A percentile compares a stretch with the other conserved stretches of the same genome.
phyloP scores from a whole-genome alignment of 2,888 invertebrate species.

The Ernsta delagoae region DNA sequence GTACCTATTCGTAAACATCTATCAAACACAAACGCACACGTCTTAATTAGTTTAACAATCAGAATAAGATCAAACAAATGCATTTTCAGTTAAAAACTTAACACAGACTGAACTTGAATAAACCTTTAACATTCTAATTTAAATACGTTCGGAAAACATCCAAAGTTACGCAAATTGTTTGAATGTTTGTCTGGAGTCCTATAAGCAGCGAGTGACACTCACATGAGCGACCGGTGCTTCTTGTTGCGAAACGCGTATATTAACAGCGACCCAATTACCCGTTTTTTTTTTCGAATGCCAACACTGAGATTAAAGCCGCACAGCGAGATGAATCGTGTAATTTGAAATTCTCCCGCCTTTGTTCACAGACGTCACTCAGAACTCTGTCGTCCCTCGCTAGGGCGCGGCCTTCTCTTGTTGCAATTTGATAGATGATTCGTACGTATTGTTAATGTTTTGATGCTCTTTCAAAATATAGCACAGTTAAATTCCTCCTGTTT shows the following conservation, averaged over 20 bases:
- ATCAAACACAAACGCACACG: too few species aligned
- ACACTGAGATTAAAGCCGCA: slow-evolving; percentile 66
- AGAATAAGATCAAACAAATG: too few species aligned
- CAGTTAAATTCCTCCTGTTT: neutral
- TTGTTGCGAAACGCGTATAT: slow-evolving; percentile 22
- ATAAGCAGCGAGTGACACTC: too few species aligned
- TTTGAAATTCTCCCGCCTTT: slow-evolving; percentile 71
- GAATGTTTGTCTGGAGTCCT: too few species aligned
- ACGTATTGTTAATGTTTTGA: neutral
- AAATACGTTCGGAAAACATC: too few species aligned
- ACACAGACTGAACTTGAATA: too few species aligned
- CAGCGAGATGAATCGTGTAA: slow-evolving; percentile 71
- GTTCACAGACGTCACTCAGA: slow-evolving; percentile 61
- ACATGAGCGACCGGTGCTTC: neutral
- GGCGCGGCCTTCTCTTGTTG: neutral
- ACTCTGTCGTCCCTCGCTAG: neutral
- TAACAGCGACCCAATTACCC: slow-evolving; percentile 67
- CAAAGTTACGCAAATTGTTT: neutral
- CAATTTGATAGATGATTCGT: slow-evolving; percentile 4
- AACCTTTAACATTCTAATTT: too few species aligned
- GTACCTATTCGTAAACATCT: too few species aligned
- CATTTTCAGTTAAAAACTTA: too few species aligned
- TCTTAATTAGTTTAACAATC: too few species aligned
- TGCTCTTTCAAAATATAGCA: neutral
- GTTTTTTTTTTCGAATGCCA: slow-evolving; percentile 58